These are phyloP conservation scores for Dipodomys ordii DNA, from an alignment of 2,113 vertebrate genomes.

Conservation along the genomic window DNA sequence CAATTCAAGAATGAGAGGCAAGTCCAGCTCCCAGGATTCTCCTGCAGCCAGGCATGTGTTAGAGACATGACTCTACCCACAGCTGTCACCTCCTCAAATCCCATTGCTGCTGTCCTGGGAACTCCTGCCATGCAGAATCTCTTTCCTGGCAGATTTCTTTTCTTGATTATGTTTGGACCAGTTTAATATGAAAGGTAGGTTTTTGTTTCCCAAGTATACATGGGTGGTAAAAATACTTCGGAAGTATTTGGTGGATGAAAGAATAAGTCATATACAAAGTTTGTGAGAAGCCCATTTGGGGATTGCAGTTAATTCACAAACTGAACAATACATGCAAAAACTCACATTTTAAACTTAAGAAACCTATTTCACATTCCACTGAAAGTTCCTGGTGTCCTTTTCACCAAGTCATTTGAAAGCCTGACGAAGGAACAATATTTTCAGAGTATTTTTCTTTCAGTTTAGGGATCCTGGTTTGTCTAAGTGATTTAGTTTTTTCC, in stretches of 20 bases:
- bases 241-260: background rate
- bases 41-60: slow-evolving; percentile 50
- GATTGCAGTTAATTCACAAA: slow-evolving; percentile 36
- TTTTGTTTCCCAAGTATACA: slow-evolving; percentile 19
- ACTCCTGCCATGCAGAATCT: background rate
- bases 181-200: background rate
- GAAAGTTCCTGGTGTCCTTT: background rate
- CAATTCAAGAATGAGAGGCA: slow-evolving; percentile 66
- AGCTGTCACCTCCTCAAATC: background rate
- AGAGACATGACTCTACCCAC: slow-evolving; percentile 41
- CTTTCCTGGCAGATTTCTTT: slow-evolving; percentile 46
- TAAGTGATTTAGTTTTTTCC: background rate
- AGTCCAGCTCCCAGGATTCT: slow-evolving; percentile 62
- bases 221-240: slow-evolving; percentile 11
- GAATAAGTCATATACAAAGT: slow-evolving; percentile 24
- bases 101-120: slow-evolving; percentile 15
- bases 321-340: slow-evolving; percentile 26
- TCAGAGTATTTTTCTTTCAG: background rate
- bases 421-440: background rate
- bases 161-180: slow-evolving; percentile 34
- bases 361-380: background rate
- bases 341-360: slow-evolving; percentile 43
- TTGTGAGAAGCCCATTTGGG: background rate
- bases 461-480: slow-evolving; percentile 14
- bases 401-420: slow-evolving; percentile 34